Conservation (phyloP, 2,113 vertebrate species). For the Mohoua ochrocephala region DNA sequence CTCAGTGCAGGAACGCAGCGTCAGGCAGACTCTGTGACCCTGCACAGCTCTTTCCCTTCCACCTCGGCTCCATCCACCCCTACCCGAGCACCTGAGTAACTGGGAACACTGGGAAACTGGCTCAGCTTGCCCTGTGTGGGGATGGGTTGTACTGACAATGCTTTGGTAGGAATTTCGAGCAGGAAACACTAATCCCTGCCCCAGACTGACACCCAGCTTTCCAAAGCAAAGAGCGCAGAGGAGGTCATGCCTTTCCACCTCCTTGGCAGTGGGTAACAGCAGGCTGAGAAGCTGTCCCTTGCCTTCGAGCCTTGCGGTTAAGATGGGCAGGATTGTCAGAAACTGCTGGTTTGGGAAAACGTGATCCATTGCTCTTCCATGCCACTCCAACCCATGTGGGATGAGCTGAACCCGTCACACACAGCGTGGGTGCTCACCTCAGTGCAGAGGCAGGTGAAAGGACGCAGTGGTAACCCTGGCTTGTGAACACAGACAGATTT, state of each 20-base stretch:
- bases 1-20: background rate
- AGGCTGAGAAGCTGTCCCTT: background rate
- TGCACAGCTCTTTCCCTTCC: background rate
- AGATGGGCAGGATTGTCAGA: background rate
- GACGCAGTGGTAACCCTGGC: background rate
- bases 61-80: background rate
- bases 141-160: background rate
- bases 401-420: background rate
- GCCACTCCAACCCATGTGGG: rapidly evolving
- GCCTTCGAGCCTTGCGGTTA: background rate
- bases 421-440: background rate
- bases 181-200: background rate
- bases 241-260: background rate
- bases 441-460: background rate
- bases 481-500: background rate
- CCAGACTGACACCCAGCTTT: background rate
- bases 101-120: background rate
- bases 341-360: background rate
- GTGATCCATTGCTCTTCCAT: background rate
- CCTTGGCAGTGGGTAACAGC: background rate
- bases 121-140: background rate
- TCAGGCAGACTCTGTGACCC: background rate
- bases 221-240: background rate
- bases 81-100: background rate
- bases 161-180: background rate